phyloP scores from a whole-genome alignment of 1,140 invertebrate species.

The Drosophila ohnishii region DNA sequence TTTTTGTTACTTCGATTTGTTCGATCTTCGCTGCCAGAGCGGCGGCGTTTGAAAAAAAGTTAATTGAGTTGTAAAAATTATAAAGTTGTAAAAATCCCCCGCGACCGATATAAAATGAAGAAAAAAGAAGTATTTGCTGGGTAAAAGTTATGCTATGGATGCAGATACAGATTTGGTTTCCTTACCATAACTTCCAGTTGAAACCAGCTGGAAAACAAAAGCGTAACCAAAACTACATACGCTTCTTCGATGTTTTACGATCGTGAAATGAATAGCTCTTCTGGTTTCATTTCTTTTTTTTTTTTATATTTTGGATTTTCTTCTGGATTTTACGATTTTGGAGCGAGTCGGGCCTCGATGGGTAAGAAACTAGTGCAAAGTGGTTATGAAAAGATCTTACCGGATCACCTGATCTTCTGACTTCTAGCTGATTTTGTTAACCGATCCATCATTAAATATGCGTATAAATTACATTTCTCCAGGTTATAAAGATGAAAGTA shows the following conservation, averaged over 20 bases:
- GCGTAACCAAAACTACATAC: constrained; percentile 58
- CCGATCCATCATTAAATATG: constrained; percentile 11
- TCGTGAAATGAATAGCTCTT: constrained; percentile 73
- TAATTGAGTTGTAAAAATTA: constrained; percentile 82
- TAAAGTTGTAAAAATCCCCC: constrained; percentile 73
- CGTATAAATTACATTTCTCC: constrained; percentile 13
- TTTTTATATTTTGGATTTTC: constrained; percentile 39
- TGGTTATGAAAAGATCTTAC: constrained; percentile 38
- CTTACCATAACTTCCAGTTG: constrained; percentile 63
- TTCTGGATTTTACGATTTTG: constrained; percentile 57
- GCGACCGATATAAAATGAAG: constrained; percentile 5
- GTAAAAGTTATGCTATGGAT: constrained; percentile 52
- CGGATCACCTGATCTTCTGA: constrained; percentile 29
- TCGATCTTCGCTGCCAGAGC: constrained; percentile 20
- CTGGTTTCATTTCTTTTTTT: constrained; percentile 25
- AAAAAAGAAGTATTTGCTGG: constrained; percentile 30
- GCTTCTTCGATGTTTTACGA: constrained; percentile 63
- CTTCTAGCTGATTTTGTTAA: constrained; percentile 11
- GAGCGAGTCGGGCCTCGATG: neutral
- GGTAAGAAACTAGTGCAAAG: constrained; percentile 44
- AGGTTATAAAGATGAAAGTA: neutral
- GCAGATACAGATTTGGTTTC: constrained; percentile 49
- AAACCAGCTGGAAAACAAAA: constrained; percentile 70
- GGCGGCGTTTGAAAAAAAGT: constrained; percentile 71
- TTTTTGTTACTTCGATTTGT: constrained; percentile 67